Percentiles rank a stretch among this genome's conserved stretches.
Conservation (phyloP, 2,888 invertebrate species). For the Ornithoptera priamus region DNA sequence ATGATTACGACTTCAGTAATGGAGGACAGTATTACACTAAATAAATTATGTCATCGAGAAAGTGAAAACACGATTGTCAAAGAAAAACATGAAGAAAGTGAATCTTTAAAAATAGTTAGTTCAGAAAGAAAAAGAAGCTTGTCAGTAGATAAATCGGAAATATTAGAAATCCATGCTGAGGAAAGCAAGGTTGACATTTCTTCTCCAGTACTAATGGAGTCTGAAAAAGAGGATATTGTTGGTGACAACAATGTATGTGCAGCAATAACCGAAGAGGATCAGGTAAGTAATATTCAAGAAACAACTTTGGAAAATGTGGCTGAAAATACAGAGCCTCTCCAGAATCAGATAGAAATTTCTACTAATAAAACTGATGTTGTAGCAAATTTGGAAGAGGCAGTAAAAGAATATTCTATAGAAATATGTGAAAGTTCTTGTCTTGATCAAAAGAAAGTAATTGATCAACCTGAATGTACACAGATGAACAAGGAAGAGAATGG, state of each 20-base stretch:
- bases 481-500: conserved; percentile 48
- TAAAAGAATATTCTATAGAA: conserved; percentile 40
- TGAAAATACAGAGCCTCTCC: conserved; percentile 51
- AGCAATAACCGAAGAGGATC: conserved; percentile 32
- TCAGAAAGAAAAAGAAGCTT: conserved; percentile 50
- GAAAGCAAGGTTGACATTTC: conserved; percentile 60
- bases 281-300: conserved; percentile 73
- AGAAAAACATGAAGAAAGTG: conserved; percentile 36
- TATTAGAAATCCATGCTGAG: conserved; percentile 64
- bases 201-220: conserved; percentile 50
- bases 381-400: conserved; percentile 41
- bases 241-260: conserved; percentile 37
- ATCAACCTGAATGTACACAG: conserved; percentile 45
- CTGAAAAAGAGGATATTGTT: conserved; percentile 41
- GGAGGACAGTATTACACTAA: conserved; percentile 23
- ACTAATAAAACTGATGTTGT: conserved; percentile 70
- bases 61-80: conserved; percentile 1
- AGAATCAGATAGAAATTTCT: conserved; percentile 47
- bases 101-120: conserved; percentile 45
- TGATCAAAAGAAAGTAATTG: conserved; percentile 31
- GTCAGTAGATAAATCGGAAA: conserved; percentile 63
- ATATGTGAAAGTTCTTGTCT: conserved; percentile 38
- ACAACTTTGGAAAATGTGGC: conserved; percentile 46
- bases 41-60: conserved; percentile 43
- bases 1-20: neutral